Evolutionary conservation across 2,113 vertebrate species (phyloP).

Genomic region (Pristiophorus japonicus): DNA sequence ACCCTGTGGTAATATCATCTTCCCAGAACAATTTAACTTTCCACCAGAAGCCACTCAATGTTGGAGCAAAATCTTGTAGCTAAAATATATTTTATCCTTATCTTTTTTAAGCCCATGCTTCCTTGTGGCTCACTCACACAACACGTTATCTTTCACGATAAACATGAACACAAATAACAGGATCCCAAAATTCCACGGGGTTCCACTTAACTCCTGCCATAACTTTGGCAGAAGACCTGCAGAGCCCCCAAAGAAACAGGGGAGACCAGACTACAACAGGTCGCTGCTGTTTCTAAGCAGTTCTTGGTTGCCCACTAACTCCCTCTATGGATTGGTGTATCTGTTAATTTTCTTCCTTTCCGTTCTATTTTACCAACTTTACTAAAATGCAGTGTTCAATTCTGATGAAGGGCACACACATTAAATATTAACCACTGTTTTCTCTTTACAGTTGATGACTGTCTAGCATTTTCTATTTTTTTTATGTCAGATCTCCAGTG

Average conservation of each 20-base stretch:
- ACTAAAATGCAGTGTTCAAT: not conserved
- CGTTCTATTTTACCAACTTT: too few relatives aligned
- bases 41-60: not conserved
- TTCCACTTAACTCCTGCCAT: not conserved
- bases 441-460: not conserved
- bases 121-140: not conserved
- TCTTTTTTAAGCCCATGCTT: not conserved
- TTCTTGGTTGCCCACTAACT: not conserved
- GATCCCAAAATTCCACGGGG: not conserved
- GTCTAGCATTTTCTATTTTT: not conserved
- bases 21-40: not conserved
- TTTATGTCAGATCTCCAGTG: not conserved
- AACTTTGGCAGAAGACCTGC: not conserved
- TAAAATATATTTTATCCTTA: not conserved
- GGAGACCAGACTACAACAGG: not conserved
- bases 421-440: not conserved
- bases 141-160: not conserved
- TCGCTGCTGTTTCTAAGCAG: not conserved
- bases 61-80: not conserved
- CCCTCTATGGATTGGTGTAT: not conserved
- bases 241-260: not conserved
- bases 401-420: not conserved
- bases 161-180: not conserved
- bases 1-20: not conserved
- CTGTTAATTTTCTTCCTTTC: not conserved